Base-by-base conservation (phyloP, 2,113 vertebrate genomes). In the Puntigrus tetrazona region DNA sequence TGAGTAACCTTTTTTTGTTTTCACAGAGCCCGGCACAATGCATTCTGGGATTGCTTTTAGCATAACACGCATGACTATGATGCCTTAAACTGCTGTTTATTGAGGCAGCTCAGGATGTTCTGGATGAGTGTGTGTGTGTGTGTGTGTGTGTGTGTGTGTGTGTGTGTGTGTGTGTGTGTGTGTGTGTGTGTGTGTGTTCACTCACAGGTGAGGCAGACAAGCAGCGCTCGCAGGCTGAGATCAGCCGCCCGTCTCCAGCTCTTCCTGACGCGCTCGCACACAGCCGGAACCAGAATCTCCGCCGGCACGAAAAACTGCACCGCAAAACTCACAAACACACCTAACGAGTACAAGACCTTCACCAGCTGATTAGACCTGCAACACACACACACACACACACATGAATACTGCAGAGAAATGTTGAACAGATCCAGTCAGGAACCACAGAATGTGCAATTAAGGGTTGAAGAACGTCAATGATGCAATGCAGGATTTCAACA, bases 291-390 rank as follows among this genome's bases (percentile, higher is more conserved):
- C 69, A 97, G 90, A 70, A 97, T 96, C 89, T 96, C 96, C 0
- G 96, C 96, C 29, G 96, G 95, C 47, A 97, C 96, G 7, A 96
- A 97, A 91, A 95, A 96, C 91, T 97, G 96, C 91, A 97, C 95
- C 0, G 96, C 95, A 78, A 96, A 97, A 3, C 96, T 97, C 91
- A 97, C 95, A 90, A 96, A 96, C 88, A 97, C 96, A 41, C 96
- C 96, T 82, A 97, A 96, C 43, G 95, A 96, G 91, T 96, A 97
- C 0, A 97, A 93, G 65, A 96, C 92, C 92, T 97, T 97, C 86
- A 97, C 96, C 84, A 93, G 90, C 63, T 96, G 96, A 91, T 97
- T 96, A 11, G 96, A 91, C 96, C 96, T 97, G 94, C 90, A 85
- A 43, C 31, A 86, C 43, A 45, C 55, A 85, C 31, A 87, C 72